Conservation (phyloP, 2,797 vertebrate genomes). For the Leptoclinus maculatus region DNA sequence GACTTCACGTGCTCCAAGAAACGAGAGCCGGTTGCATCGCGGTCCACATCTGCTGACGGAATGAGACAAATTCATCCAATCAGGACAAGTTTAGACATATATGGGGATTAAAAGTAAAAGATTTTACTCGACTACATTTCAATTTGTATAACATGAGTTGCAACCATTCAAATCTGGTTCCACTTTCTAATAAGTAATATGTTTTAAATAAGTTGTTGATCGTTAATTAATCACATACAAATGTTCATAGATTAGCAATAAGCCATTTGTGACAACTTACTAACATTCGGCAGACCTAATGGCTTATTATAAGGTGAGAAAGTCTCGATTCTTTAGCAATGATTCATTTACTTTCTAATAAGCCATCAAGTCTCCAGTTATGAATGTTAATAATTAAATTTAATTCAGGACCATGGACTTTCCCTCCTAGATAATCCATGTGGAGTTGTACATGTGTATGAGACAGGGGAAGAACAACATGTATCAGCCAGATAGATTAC, state of each 20-base stretch:
- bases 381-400: background rate
- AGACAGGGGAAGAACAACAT: background rate
- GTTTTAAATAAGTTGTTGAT: background rate
- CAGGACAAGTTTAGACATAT: background rate
- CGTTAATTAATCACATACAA: background rate
- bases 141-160: background rate
- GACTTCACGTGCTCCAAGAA: slow-evolving; percentile 33
- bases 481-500: background rate
- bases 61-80: background rate
- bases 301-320: background rate
- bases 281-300: background rate
- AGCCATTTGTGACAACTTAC: background rate
- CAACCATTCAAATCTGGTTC: background rate
- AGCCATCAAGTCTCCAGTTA: background rate
- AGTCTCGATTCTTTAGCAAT: background rate
- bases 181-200: background rate
- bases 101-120: background rate
- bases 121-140: background rate
- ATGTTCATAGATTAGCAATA: background rate
- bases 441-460: background rate
- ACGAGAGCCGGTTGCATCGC: slow-evolving; percentile 4
- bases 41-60: slow-evolving; percentile 17
- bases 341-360: background rate
- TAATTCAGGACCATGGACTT: background rate
- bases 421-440: background rate